Evolutionary conservation across 2,113 vertebrate genomes (phyloP), one percentile per base, ranked within the genome.

Genomic region (Zapus hudsonius): DNA sequence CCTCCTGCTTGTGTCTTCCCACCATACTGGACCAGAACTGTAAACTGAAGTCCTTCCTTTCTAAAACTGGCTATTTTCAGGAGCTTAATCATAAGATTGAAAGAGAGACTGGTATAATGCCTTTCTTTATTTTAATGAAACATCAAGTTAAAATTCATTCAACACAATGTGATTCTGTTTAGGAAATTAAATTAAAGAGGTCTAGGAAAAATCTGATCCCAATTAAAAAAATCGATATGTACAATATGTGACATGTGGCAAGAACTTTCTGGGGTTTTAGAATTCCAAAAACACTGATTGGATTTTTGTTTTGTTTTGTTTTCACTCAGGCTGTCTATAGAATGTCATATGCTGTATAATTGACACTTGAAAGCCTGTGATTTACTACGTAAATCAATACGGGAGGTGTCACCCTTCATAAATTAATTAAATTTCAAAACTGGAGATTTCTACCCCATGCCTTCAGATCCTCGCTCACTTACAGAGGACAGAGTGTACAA

Each of bases 211-310:
- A 74, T 7, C 36, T 75, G 44, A 92, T 86, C 1, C 15, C 87
- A n/a, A 93, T 69, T 95, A 91, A 92, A 92, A 79, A 88, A 22
- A 55, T 86, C 85, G 90, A 61, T 75, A 42, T 10, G 38, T 61
- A 31, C 82, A 83, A 64, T 31, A 20, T 57, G 27, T 78, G 76
- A 38, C 47, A 92, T 72, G 92, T 94, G 94, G 59, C 27, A 44
- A 42, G 36, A 64, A 36, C 16, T 84, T 76, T 47, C 33, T 40
- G 23, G 57, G 36, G 27, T 13, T 19, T 27, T 40, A 7, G 70
- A 47, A 13, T 40, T 69, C 33, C 29, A 61, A 2, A 1, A 73
- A 40, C 33, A 2, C 55, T 64, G 88, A 29, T 38, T 93, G 40
- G 61, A 76, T 67, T 55, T 4, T 10, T 22, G 31, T 79, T 23